Conservation (phyloP, 1,140 invertebrate species). For the Sitobion miscanthi region DNA sequence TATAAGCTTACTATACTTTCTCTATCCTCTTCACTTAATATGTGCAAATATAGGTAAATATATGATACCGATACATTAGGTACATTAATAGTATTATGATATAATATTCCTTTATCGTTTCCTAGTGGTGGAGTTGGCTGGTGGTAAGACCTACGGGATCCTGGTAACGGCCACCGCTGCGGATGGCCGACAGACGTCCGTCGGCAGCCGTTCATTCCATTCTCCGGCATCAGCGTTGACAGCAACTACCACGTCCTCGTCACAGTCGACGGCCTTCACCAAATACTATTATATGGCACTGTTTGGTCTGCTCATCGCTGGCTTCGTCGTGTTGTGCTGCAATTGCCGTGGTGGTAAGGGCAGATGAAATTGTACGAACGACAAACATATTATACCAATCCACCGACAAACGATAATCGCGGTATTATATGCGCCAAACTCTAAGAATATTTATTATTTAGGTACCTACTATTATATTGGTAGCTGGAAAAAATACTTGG, state of each 20-base stretch:
- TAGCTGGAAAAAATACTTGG: no score
- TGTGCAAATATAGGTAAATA: no score
- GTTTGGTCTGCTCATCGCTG: neutral
- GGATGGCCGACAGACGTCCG: conserved; percentile 17
- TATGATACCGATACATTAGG: no score
- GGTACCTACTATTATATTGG: neutral
- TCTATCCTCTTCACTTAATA: no score
- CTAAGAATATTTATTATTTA: neutral
- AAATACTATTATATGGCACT: conserved; percentile 41
- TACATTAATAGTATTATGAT: neutral
- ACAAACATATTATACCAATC: neutral
- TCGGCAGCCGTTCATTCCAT: neutral
- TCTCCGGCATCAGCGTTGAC: neutral
- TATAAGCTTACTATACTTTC: no score
- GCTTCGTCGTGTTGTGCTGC: conserved; percentile 10
- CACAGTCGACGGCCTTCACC: neutral
- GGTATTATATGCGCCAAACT: neutral
- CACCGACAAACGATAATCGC: neutral
- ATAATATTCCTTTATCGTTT: neutral
- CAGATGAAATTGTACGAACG: neutral
- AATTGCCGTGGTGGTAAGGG: neutral
- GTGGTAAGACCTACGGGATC: conserved; percentile 6
- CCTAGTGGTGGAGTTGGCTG: neutral
- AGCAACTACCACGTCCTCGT: neutral
- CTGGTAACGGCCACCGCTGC: neutral